Conservation (phyloP, 2,888 invertebrate genomes). For the Lycaena phlaeas region DNA sequence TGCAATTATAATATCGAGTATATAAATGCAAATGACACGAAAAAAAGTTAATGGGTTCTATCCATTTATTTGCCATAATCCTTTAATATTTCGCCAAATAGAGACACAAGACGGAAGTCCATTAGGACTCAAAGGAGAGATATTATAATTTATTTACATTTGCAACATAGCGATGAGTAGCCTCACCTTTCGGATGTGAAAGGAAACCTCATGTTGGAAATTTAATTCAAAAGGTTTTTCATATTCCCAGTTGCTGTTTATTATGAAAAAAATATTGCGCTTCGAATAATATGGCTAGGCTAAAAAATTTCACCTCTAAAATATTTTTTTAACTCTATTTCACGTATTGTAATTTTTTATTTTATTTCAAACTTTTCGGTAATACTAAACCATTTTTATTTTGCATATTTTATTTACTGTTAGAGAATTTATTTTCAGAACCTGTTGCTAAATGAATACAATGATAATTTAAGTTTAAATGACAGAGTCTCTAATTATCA, state of each 20-base stretch:
- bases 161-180: background rate
- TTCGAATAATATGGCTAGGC: background rate
- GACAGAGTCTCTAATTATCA: too few species aligned
- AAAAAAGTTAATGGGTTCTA: conserved; percentile 2
- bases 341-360: too few species aligned
- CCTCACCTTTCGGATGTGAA: background rate
- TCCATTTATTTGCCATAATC: background rate
- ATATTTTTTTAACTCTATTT: background rate
- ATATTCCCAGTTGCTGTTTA: background rate
- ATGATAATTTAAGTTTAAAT: too few species aligned
- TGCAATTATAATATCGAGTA: background rate
- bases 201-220: background rate
- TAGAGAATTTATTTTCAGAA: too few species aligned
- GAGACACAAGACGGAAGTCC: conserved; percentile 10
- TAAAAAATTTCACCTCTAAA: background rate
- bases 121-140: conserved; percentile 16
- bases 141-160: conserved; percentile 19
- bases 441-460: too few species aligned
- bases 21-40: background rate
- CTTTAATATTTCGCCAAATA: background rate
- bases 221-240: conserved; percentile 1
- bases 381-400: too few species aligned
- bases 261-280: background rate
- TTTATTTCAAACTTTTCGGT: too few species aligned
- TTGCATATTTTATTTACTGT: too few species aligned